These are phyloP conservation scores for Drosophila putrida DNA, from an alignment of 2,888 invertebrate species.

Conservation along the genomic window DNA sequence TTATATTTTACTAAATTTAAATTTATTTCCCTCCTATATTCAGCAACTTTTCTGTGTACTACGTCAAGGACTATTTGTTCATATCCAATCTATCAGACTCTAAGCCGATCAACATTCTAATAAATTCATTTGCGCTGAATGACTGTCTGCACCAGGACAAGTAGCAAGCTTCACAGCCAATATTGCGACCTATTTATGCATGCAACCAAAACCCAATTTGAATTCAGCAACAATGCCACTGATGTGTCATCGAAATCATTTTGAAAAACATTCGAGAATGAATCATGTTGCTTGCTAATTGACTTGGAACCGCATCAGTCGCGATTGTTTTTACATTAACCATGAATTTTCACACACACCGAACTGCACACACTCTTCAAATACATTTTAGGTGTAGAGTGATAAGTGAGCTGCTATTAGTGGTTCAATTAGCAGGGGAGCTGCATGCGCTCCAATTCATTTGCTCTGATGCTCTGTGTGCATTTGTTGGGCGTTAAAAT, in stretches of 20 bases:
- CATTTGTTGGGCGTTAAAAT: slow-evolving; percentile 58
- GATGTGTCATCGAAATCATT: slow-evolving; percentile 49
- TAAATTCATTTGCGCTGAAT: slow-evolving; percentile 3
- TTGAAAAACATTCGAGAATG: slow-evolving; percentile 64
- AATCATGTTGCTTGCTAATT: slow-evolving; percentile 72
- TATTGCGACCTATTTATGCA: slow-evolving; percentile 54
- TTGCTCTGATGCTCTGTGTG: slow-evolving; percentile 22
- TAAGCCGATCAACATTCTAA: neutral
- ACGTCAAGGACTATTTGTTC: neutral
- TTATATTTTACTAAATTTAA: neutral
- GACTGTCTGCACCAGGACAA: slow-evolving; percentile 10
- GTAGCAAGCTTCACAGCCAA: slow-evolving; percentile 1
- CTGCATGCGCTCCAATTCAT: slow-evolving; percentile 64
- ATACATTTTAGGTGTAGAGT: slow-evolving; percentile 34
- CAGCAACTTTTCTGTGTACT: neutral
- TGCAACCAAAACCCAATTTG: slow-evolving; percentile 38
- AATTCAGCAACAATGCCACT: slow-evolving; percentile 27
- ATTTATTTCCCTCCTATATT: neutral
- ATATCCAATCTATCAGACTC: neutral
- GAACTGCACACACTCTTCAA: neutral
- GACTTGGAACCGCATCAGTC: slow-evolving; percentile 76
- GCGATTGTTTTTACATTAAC: slow-evolving; percentile 80
- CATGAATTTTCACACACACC: slow-evolving; percentile 62
- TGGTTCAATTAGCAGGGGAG: slow-evolving; percentile 71
- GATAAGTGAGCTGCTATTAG: slow-evolving; percentile 77